Evolutionary conservation across 2,113 vertebrate genomes (phyloP).

Genomic region (Rhabdomys dilectus): DNA sequence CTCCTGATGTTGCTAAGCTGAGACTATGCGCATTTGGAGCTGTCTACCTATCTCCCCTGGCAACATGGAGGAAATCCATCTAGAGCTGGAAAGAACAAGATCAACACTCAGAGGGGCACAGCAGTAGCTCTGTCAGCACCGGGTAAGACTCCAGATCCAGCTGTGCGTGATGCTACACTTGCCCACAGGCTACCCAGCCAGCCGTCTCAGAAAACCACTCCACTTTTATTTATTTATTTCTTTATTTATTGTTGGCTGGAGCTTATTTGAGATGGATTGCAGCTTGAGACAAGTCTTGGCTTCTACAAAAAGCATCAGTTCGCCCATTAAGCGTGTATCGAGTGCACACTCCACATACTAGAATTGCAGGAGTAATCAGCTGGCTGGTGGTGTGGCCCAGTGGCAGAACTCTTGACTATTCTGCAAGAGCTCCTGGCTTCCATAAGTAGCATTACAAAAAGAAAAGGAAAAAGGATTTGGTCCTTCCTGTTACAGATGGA

Average conservation of each 20-base stretch:
- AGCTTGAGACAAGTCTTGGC: neutral
- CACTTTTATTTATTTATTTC: neutral
- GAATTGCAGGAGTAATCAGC: neutral
- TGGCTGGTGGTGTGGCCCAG: neutral
- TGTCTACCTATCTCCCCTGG: slow-evolving; percentile 68
- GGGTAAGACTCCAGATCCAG: neutral
- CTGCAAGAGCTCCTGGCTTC: neutral
- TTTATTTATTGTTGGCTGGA: neutral
- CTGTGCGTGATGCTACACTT: neutral
- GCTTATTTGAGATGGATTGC: slow-evolving; percentile 41
- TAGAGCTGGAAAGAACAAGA: slow-evolving; percentile 37
- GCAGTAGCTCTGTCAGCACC: neutral
- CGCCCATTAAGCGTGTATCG: neutral
- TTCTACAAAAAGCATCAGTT: neutral
- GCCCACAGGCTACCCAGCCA: neutral
- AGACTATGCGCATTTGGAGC: slow-evolving; percentile 62
- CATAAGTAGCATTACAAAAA: neutral
- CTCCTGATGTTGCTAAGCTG: slow-evolving; percentile 53
- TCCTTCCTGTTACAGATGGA: neutral
- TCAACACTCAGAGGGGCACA: neutral
- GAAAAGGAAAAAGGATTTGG: neutral
- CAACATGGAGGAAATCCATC: slow-evolving; percentile 69
- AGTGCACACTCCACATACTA: neutral
- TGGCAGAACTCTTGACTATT: neutral
- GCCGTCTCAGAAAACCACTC: neutral